Evolutionary conservation across 2,113 vertebrate genomes (phyloP), one percentile per base, ranked within the genome.

Genomic region (Silurus meridionalis): DNA sequence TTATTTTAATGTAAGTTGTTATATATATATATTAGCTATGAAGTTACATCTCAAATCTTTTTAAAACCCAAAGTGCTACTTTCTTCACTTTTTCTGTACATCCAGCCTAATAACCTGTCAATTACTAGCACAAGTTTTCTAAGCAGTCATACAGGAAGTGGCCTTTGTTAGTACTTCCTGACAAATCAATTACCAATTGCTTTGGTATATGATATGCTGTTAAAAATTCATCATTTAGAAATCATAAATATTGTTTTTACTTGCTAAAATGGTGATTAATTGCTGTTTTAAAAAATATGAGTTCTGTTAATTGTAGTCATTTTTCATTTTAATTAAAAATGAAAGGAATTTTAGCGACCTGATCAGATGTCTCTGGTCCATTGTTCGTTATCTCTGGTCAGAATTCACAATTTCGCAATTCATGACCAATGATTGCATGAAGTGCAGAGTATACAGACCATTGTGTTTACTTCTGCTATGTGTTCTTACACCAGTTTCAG

Each of bases 251-350:
- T 48, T 21, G 69, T 7, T 48, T 37, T 72, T 48, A 6, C 69
- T 46, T 10, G 69, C 69, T 19, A 21, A 72, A 53, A 28, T 5
- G 19, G 60, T 84, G 55, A 84, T 84, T 46, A 71, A 53, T 72
- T 13, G n/a, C 37, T 71, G 53, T 60, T 61, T 46, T 72, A 17
- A 8, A 46, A 53, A 80, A 82, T 37, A 71, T 53, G 15, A 78
- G 72, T 63, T 75, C 52, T 72, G 46, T 17, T 79, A 61, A 80
- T 48, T n/a, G 25, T 85, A 19, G 67, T 57, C 52, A 7, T 88
- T 85, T 69, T 83, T 87, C 69, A 90, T 78, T 23, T 58, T 69
- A 37, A 69, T 80, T 46, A 74, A 80, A 80, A 25, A 13, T 15
- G 52, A 37, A 57, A 50, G 8, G 37, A 37, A 37, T 2, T 37